Percentiles rank a stretch among this genome's conserved stretches.
phyloP scores from a whole-genome alignment of 2,888 invertebrate species.

The Nemoura dubitans region DNA sequence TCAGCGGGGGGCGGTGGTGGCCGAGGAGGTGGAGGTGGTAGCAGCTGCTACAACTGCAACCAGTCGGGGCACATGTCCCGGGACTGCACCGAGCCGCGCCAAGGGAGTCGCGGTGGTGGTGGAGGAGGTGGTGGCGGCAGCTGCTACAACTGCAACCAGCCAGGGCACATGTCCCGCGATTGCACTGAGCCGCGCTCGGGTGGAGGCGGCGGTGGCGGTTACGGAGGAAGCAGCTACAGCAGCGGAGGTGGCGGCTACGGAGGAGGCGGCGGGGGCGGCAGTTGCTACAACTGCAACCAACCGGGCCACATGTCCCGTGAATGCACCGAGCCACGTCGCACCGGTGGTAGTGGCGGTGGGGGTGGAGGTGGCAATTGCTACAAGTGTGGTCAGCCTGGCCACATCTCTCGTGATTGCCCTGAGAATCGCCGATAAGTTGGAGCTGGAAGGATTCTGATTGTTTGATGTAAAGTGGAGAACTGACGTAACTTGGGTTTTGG shows the following conservation, averaged over 20 bases:
- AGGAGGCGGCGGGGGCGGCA: background rate
- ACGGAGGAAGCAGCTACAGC: background rate
- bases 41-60: conserved; percentile 16
- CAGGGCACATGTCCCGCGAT: conserved; percentile 18
- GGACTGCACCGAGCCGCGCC: conserved; percentile 10
- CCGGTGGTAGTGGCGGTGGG: background rate
- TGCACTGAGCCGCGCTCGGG: background rate
- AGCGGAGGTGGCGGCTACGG: background rate
- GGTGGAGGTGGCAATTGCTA: conserved; percentile 5
- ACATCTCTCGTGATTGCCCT: conserved; percentile 8
- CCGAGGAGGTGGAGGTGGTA: background rate
- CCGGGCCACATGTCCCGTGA: background rate
- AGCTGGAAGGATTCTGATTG: background rate
- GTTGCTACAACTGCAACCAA: background rate
- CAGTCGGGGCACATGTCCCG: conserved; percentile 10
- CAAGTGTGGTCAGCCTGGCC: conserved; percentile 17
- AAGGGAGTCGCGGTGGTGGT: background rate
- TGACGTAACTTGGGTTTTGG: background rate
- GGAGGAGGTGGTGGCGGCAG: conserved; percentile 3
- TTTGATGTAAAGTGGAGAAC: background rate
- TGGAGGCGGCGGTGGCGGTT: background rate
- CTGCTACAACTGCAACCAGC: conserved; percentile 31
- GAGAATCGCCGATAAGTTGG: background rate
- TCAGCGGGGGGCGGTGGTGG: background rate
- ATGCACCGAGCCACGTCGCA: background rate